Base-by-base conservation (phyloP, 2,797 vertebrate species). In the Schizopygopsis pylzovi region DNA sequence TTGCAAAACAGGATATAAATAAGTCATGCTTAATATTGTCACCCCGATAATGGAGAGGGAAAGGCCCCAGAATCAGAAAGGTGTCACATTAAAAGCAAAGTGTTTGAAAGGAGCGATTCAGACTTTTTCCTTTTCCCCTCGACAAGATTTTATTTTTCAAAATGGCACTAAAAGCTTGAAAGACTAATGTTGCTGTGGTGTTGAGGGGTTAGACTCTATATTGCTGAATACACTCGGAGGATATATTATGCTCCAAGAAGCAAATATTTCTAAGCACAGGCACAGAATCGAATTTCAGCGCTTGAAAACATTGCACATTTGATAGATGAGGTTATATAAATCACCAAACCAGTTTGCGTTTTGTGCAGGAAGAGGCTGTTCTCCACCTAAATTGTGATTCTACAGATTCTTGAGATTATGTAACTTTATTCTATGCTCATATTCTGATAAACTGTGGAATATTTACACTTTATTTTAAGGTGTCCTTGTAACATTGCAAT, bases 91-190 rank as follows among this genome's bases (percentile, higher is more conserved):
- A 87, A 89, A 87, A 89, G 85, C 82, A 82, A 82, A 85, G 83
- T 82, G 82, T 87, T 87, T 82, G 80, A 80, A 87, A 89, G 83
- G 59, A 87, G 79, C 52, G 16, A 85, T 77, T 84, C 87, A 72
- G 77, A 71, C 79, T 87, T 81, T 85, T 77, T 82, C 68, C 39
- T 79, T 87, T 49, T 83, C 85, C 75, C 93, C 94, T 92, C 91
- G 92, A 91, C 92, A 93, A 94, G 92, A 92, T 94, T 93, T 93
- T 92, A 91, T 93, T 93, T 94, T 93, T 93, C 91, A 94, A 94
- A 95, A 93, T 93, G 92, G 92, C 92, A 92, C 94, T 95, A 94
- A 95, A 94, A 95, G 93, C 94, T 94, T 90, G 92, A 92, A 93
- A 94, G 93, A 92, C 91, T 93, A 90, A 79, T 94, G 93, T 68